phyloP scores from a whole-genome alignment of 2,888 invertebrate genomes.

The Lasioglossum marginatum region DNA sequence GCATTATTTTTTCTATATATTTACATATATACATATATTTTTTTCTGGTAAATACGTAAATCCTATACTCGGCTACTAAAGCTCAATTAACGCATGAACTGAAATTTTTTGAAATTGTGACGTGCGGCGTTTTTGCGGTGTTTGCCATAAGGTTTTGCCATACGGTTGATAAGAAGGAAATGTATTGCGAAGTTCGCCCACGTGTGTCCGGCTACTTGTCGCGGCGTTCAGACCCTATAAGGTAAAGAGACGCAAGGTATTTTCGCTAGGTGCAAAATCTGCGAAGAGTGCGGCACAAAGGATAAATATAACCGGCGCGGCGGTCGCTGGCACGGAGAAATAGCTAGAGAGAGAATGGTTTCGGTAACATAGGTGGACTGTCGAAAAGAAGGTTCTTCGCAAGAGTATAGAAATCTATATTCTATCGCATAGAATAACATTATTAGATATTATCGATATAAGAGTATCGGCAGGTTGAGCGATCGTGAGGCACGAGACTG shows the following conservation, averaged over 20 bases:
- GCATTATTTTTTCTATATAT: too few species aligned
- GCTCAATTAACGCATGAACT: too few species aligned
- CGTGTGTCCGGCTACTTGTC: background rate
- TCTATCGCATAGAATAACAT: background rate
- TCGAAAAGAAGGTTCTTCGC: too few species aligned
- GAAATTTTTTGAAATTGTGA: too few species aligned
- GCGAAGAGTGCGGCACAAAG: conserved; percentile 21
- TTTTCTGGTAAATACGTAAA: too few species aligned
- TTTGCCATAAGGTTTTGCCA: too few species aligned
- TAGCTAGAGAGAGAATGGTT: conserved; percentile 39
- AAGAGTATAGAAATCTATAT: background rate
- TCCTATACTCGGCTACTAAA: too few species aligned
- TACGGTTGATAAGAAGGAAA: background rate
- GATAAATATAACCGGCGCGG: conserved; percentile 58
- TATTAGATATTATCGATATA: background rate
- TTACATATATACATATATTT: too few species aligned
- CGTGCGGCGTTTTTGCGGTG: too few species aligned
- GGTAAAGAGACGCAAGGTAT: conserved; percentile 33
- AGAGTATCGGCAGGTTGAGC: background rate
- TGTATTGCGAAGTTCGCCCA: background rate
- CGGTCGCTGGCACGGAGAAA: conserved; percentile 34
- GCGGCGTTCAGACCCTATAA: conserved; percentile 9
- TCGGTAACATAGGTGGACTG: background rate
- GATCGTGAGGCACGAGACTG: background rate
- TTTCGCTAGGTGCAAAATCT: conserved; percentile 34